Base-by-base conservation (phyloP, 2,113 vertebrate species). In the Todiramphus saurophagus region DNA sequence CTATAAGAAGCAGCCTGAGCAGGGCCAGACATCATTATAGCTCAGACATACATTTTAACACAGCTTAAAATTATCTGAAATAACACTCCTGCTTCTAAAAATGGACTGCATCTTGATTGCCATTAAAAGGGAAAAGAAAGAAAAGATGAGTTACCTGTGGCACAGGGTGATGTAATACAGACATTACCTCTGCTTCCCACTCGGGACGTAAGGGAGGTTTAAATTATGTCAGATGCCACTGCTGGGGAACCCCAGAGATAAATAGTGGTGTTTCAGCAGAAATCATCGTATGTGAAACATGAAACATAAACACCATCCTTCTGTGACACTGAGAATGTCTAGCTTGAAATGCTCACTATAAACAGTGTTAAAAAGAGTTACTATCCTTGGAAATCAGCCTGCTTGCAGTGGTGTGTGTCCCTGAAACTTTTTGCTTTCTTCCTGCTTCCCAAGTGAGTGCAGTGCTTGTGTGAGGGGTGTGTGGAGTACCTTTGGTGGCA, bases 291-390 rank as follows among this genome's bases (percentile, higher is more conserved):
- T 1, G 0, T 72, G 86, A 90, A 83, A 81, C 64, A 55, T 7
- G n/a, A 78, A 94, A 70, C 8, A 50, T 92, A 95, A 96, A 96
- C 92, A 91, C 39, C 83, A 84, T 96, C 44, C 37, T 88, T 92
- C 90, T 72, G 64, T 91, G 94, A 68, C 69, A 53, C 46, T 92
- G 72, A 81, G 67, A 83, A 50, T 50, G 60, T 73, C 73, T 78
- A 30, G 33, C 78, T 87, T 78, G 48, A 94, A 90, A 83, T 77
- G 30, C 50, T 90, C 24, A 8, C 85, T 86, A 1, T 94, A 93
- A 96, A 91, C 70, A 92, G 14, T n/a, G 37, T 53, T 82, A 5
- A 30, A 44, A 82, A 68, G 67, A 75, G 53, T 94, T 80, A 75
- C 37, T 35, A 10, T 16, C 51, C 48, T 88, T 70, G 74, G 75